Conservation (phyloP, 2,113 vertebrate species). For the Pavo muticus region DNA sequence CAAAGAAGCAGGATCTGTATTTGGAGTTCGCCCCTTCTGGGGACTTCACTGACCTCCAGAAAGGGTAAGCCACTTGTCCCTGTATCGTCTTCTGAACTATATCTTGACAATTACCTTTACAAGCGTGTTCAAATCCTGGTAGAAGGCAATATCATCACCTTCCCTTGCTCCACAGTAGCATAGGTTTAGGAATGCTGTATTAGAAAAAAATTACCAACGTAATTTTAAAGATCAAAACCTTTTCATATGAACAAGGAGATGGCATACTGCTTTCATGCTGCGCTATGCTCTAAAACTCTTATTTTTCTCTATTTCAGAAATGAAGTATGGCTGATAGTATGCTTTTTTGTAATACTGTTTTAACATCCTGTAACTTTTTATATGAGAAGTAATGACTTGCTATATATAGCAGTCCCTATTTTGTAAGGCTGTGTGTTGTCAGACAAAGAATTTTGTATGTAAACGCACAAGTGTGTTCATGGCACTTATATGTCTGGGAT, state of each 20-base stretch:
- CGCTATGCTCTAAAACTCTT: not conserved
- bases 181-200: not conserved
- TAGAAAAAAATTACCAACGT: not conserved
- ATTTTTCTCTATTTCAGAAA: not conserved
- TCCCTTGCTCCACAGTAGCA: too few relatives aligned
- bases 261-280: not conserved
- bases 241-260: not conserved
- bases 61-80: too few relatives aligned
- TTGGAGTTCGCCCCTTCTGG: too few relatives aligned
- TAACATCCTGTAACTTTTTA: not conserved
- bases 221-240: not conserved
- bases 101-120: too few relatives aligned
- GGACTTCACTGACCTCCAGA: too few relatives aligned
- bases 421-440: not conserved
- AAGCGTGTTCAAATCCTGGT: too few relatives aligned
- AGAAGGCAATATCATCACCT: too few relatives aligned
- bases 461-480: fast-evolving
- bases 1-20: too few relatives aligned
- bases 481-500: not conserved
- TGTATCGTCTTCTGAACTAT: too few relatives aligned
- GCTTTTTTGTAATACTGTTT: not conserved
- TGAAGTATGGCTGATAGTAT: not conserved
- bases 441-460: not conserved
- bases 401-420: not conserved
- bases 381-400: not conserved